These are phyloP conservation scores for Spinus pinus DNA, from an alignment of 2,797 vertebrate genomes.

Conservation along the genomic window DNA sequence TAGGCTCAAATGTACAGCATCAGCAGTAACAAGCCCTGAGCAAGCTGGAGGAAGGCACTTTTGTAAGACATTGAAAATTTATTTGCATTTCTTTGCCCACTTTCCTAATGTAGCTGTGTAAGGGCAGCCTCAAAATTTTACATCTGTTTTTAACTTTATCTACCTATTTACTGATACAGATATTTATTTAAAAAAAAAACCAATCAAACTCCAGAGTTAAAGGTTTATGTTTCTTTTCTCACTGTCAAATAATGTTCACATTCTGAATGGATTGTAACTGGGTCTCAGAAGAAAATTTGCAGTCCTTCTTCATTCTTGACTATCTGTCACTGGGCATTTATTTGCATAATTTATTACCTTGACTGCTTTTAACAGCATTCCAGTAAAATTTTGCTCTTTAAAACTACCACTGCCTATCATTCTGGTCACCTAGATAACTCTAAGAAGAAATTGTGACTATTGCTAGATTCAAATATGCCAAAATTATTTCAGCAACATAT, in stretches of 20 bases:
- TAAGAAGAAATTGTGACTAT: background rate
- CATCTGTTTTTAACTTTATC: background rate
- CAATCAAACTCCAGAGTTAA: background rate
- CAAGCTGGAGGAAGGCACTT: background rate
- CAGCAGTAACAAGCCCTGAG: background rate
- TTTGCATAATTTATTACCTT: background rate
- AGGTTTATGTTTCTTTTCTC: background rate
- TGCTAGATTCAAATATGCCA: background rate
- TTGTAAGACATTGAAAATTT: background rate
- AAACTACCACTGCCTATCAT: background rate
- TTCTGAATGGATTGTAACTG: background rate
- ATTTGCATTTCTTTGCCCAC: background rate
- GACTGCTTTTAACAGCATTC: background rate
- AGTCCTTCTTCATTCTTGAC: background rate
- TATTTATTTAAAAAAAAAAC: background rate
- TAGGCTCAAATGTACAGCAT: background rate
- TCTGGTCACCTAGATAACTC: background rate
- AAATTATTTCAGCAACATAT: background rate
- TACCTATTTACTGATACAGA: background rate
- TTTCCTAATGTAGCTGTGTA: background rate
- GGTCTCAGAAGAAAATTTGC: background rate
- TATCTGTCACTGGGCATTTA: background rate
- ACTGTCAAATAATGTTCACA: background rate
- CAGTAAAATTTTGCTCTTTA: background rate
- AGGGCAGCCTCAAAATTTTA: background rate